Evolutionary conservation across 2,888 invertebrate genomes (phyloP).

Genomic region (Phyto melanocephala): DNA sequence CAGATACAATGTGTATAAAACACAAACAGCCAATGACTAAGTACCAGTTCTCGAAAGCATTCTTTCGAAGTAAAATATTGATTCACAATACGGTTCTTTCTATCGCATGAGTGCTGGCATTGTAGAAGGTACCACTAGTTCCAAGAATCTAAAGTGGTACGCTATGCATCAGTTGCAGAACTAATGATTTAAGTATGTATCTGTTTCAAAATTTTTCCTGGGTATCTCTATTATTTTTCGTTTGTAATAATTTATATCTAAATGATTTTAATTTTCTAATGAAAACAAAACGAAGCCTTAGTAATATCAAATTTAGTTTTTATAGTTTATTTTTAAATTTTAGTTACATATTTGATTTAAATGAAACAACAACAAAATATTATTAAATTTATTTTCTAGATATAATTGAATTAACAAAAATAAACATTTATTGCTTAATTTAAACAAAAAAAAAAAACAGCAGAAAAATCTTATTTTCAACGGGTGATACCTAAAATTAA

Average conservation of each 20-base stretch:
- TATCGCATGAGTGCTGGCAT: too few species aligned
- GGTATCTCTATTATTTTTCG: neutral
- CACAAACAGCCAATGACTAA: too few species aligned
- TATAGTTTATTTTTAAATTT: slow-evolving; percentile 55
- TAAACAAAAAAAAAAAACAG: slow-evolving; percentile 46
- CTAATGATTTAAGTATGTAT: too few species aligned
- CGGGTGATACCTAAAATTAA: slow-evolving; percentile 34
- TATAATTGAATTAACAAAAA: slow-evolving; percentile 60
- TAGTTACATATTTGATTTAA: slow-evolving; percentile 44
- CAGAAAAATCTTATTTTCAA: slow-evolving; percentile 61
- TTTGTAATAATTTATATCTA: slow-evolving; percentile 37
- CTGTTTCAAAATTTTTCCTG: too few species aligned
- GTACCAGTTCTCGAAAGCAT: too few species aligned
- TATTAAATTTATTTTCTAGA: slow-evolving; percentile 57
- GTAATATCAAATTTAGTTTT: slow-evolving; percentile 59
- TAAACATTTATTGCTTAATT: slow-evolving; percentile 63
- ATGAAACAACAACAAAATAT: slow-evolving; percentile 42
- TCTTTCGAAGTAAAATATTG: too few species aligned
- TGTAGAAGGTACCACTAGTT: too few species aligned
- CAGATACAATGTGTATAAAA: too few species aligned
- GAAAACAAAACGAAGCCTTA: slow-evolving; percentile 55
- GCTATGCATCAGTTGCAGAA: too few species aligned
- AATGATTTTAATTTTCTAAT: slow-evolving; percentile 46
- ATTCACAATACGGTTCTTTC: too few species aligned
- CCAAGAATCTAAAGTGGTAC: too few species aligned